Percentiles rank a stretch among this genome's conserved stretches.
Conservation (phyloP, 2,888 invertebrate species). For the Tipula lateralis region DNA sequence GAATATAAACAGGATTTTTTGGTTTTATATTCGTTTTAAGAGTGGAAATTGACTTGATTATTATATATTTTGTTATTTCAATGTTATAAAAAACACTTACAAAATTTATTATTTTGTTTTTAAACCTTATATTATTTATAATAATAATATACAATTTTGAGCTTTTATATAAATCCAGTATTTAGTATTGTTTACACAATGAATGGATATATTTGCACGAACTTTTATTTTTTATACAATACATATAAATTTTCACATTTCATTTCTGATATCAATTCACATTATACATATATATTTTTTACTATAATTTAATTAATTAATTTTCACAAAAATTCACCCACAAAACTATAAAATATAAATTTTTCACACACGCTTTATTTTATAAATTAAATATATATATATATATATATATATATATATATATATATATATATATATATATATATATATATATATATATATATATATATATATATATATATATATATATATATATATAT, state of each 20-base stretch:
- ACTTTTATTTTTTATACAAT: neutral
- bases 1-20: neutral
- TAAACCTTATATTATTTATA: neutral
- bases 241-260: neutral
- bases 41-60: neutral
- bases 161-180: neutral
- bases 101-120: neutral
- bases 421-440: neutral
- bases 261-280: neutral
- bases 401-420: neutral
- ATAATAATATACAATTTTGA: neutral
- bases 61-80: neutral
- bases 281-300: neutral
- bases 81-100: neutral
- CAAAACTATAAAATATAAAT: neutral
- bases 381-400: neutral
- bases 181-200: neutral
- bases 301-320: neutral
- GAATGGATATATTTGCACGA: neutral
- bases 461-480: neutral
- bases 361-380: neutral
- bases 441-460: neutral
- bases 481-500: neutral
- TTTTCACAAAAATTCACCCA: constrained; percentile 7
- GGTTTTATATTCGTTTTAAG: neutral